Percentiles rank a stretch among this genome's conserved stretches.
These are phyloP conservation scores for Caenorhabditis brenneri DNA, from an alignment of 1,140 invertebrate genomes.

Conservation along the genomic window DNA sequence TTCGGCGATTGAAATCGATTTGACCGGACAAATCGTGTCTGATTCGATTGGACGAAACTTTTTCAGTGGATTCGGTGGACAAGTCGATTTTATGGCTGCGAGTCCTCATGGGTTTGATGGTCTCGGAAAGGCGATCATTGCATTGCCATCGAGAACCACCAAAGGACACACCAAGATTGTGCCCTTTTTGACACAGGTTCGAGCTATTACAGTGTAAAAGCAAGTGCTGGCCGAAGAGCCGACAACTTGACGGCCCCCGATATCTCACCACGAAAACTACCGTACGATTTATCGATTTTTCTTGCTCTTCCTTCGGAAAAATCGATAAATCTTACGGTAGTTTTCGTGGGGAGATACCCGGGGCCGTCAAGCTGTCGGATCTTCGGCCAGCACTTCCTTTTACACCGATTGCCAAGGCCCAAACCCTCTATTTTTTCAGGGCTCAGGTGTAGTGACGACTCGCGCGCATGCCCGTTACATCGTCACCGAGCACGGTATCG, in stretches of 20 bases:
- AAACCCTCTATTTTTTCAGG: too few species aligned
- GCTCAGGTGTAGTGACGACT: constrained; percentile 89
- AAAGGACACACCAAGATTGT: constrained; percentile 87
- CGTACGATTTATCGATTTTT: too few species aligned
- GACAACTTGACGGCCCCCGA: too few species aligned
- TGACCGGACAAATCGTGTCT: constrained; percentile 89
- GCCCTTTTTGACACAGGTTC: constrained; percentile 75
- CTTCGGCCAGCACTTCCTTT: too few species aligned
- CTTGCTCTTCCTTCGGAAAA: too few species aligned
- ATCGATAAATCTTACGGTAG: too few species aligned
- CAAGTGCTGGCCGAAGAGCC: too few species aligned
- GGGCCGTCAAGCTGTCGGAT: too few species aligned
- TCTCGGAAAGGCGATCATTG: constrained; percentile 89
- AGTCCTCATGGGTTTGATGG: constrained; percentile 87
- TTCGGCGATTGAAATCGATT: constrained; percentile 90
- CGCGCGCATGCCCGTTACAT: constrained; percentile 90
- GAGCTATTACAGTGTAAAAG: too few species aligned
- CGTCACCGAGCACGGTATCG: constrained; percentile 90
- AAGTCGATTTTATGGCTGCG: constrained; percentile 94
- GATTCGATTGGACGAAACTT: constrained; percentile 90
- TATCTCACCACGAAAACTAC: too few species aligned
- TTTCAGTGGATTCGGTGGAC: constrained; percentile 87
- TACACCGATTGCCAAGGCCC: too few species aligned
- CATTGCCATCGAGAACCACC: constrained; percentile 83
- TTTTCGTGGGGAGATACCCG: too few species aligned